phyloP scores from a whole-genome alignment of 2,113 vertebrate species.

The Alexandromys fortis region DNA sequence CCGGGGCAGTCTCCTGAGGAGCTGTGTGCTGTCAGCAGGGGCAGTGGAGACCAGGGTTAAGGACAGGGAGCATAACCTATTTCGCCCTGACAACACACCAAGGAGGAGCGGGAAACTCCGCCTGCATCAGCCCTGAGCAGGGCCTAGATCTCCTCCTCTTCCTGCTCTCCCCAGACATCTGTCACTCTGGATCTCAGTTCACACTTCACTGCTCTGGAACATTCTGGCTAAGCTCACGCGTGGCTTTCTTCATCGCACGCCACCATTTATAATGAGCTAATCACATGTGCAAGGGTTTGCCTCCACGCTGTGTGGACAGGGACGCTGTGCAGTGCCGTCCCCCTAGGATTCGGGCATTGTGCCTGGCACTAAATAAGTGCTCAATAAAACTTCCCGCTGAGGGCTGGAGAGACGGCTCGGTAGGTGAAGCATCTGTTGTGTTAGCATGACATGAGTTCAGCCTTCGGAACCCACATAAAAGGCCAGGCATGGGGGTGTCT shows the following conservation, averaged over 20 bases:
- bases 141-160: background rate
- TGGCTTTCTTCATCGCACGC: background rate
- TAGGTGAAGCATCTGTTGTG: background rate
- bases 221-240: background rate
- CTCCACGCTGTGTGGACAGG: background rate
- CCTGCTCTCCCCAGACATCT: background rate
- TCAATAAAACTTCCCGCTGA: background rate
- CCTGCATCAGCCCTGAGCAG: slow-evolving; percentile 23
- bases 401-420: background rate
- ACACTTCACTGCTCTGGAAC: background rate
- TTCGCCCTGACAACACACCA: background rate
- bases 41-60: background rate
- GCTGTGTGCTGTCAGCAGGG: background rate
- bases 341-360: background rate
- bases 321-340: background rate
- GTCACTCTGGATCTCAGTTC: background rate
- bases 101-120: background rate
- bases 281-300: background rate
- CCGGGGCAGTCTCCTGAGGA: background rate
- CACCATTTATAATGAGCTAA: background rate
- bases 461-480: background rate
- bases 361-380: background rate
- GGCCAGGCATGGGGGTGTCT: background rate
- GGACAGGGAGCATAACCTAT: background rate
- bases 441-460: background rate